Evolutionary conservation across 1,140 invertebrate species (phyloP).

Genomic region (Scaptodrosophila lebanonensis): DNA sequence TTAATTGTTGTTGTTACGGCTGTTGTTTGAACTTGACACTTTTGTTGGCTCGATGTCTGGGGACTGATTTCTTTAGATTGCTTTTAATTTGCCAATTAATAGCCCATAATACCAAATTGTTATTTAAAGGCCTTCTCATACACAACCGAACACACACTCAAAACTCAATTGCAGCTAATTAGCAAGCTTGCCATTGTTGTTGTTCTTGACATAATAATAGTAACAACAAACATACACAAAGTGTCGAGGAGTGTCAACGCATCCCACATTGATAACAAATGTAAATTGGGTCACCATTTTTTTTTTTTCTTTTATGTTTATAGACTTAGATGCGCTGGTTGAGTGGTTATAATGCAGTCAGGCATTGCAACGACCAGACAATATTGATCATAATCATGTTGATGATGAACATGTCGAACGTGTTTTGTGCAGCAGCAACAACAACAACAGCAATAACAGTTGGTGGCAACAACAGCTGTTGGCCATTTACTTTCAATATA

Average conservation of each 20-base stretch:
- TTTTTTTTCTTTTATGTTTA: too few relatives aligned
- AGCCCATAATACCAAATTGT: constrained; percentile 33
- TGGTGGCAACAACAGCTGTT: constrained; percentile 37
- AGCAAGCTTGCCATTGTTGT: constrained; percentile 48
- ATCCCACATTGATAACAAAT: too few relatives aligned
- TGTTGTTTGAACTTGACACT: constrained; percentile 38
- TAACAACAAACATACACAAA: constrained; percentile 7
- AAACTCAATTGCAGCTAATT: constrained; percentile 67
- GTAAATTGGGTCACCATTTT: constrained; percentile 63
- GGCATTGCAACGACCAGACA: too few relatives aligned
- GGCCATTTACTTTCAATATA: constrained; percentile 67
- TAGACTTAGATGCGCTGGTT: too few relatives aligned
- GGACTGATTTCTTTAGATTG: constrained; percentile 19
- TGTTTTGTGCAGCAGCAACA: constrained; percentile 44
- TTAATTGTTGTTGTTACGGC: too few relatives aligned
- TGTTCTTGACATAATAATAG: constrained; percentile 48
- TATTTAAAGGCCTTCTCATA: too few relatives aligned
- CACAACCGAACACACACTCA: too few relatives aligned
- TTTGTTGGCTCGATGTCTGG: constrained; percentile 4
- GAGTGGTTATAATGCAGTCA: too few relatives aligned
- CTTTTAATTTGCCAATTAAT: constrained; percentile 60
- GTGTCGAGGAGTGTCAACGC: neutral
- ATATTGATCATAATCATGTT: constrained; percentile 29
- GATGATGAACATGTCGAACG: constrained; percentile 60
- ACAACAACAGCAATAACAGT: constrained; percentile 17